Base-by-base conservation (phyloP, 2,888 invertebrate genomes). In the Ischnura elegans region DNA sequence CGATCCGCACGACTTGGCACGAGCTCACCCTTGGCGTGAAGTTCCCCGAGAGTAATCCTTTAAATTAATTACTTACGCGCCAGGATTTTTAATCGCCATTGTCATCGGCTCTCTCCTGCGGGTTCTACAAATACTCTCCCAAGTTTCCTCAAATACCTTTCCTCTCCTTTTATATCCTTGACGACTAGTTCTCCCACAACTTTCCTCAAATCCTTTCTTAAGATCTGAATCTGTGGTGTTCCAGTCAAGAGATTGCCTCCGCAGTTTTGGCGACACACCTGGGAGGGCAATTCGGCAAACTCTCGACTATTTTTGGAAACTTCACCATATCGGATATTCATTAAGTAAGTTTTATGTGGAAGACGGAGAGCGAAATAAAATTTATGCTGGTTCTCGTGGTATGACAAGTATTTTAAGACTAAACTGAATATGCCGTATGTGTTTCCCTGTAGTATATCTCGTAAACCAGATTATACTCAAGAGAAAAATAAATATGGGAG, bases 21-120 rank as follows among this genome's bases (percentile, higher is more conserved):
- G 76, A 76, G 76, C 76, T 76, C 76, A 36, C 76, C 76, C 76
- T 76, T 76, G 36, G 76, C 76, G 76, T 25, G 36, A 76, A 76
- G 76, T 76, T 76, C 76, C 51, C 76, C 29, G 76, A 76, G 76
- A 76, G 36, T 90, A 90, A 90, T 90, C 90, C 90, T 61, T 61
- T 61, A 61, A 90, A 90, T 61, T 90, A 90, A 90, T 90, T 90
- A 90, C 90, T 90, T 90, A 61, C 90, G 61, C 90, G 51, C 90
- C 43, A 21, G 61, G 61, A 90, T 90, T 90, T 90, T 90, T 90
- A 61, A 90, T 90, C 90, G 90, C 55, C 42, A 25, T 61, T 61
- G 76, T 76, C 76, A 76, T 76, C 76, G 36, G 76, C 36, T 76
- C 76, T 13, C 76, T 36, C 6, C n/a, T n/a, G n/a, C n/a, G n/a